A percentile compares a stretch with the other conserved stretches of the same genome.
phyloP scores from a whole-genome alignment of 2,797 vertebrate genomes.

The Pitangus sulphuratus region DNA sequence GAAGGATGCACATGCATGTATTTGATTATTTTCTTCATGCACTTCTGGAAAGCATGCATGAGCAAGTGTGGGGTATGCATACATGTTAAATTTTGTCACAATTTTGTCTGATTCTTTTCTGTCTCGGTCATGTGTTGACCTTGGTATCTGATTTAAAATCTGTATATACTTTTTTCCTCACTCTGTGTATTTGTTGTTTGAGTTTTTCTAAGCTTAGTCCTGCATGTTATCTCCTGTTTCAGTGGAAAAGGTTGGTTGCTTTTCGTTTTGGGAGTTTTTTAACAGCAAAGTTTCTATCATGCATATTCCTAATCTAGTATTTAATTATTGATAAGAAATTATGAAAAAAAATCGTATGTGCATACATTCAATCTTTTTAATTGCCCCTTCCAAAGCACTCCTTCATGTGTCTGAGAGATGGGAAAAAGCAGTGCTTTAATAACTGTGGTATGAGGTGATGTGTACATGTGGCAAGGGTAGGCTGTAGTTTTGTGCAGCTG shows the following conservation, averaged over 20 bases:
- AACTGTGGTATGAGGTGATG: background rate
- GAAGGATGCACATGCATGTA: background rate
- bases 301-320: background rate
- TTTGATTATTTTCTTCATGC: background rate
- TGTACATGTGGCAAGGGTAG: background rate
- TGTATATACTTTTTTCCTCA: background rate
- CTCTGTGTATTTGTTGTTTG: background rate
- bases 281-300: background rate
- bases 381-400: background rate
- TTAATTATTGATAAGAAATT: background rate
- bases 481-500: background rate
- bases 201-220: background rate
- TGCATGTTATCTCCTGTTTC: background rate
- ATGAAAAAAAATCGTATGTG: background rate
- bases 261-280: fast-evolving
- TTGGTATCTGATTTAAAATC: background rate
- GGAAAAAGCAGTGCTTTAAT: background rate
- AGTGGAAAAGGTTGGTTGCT: background rate
- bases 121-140: background rate
- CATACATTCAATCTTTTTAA: background rate
- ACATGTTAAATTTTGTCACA: background rate
- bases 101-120: background rate
- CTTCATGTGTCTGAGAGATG: background rate
- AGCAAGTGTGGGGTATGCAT: background rate
- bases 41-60: background rate